Conservation (phyloP, 1,140 invertebrate genomes). For the Aradophagus sp. region DNA sequence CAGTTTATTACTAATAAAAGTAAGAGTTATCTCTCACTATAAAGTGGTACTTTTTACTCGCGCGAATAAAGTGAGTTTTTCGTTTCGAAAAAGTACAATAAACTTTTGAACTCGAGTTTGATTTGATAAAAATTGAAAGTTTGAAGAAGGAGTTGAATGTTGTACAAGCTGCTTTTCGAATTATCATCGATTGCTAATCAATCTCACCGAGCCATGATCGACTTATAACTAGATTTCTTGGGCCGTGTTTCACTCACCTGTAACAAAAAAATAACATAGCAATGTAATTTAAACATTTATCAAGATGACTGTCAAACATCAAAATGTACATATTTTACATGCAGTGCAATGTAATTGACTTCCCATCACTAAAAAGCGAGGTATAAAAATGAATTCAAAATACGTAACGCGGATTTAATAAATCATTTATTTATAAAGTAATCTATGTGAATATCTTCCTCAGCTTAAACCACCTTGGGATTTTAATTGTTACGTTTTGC, state of each 20-base stretch:
- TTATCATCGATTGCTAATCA: slow-evolving; percentile 7
- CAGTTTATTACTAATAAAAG: slow-evolving; percentile 11
- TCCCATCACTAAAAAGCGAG: slow-evolving; percentile 29
- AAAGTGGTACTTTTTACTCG: no score
- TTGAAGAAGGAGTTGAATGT: no score
- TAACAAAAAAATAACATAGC: slow-evolving; percentile 20
- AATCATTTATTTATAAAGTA: slow-evolving; percentile 19
- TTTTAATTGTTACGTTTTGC: no score
- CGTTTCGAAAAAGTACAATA: no score
- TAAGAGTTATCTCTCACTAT: no score
- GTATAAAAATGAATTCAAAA: slow-evolving; percentile 5
- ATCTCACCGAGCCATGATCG: slow-evolving; percentile 17
- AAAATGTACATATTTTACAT: slow-evolving; percentile 30
- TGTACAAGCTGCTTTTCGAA: neutral
- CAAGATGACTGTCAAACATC: slow-evolving; percentile 10
- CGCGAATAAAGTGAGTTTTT: no score
- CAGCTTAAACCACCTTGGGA: no score
- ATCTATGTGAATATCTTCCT: slow-evolving; percentile 28
- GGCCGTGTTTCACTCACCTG: slow-evolving; percentile 35
- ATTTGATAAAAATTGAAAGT: no score
- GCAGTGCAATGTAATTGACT: slow-evolving; percentile 32
- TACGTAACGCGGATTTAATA: slow-evolving; percentile 29
- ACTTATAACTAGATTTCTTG: slow-evolving; percentile 6
- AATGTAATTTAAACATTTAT: slow-evolving; percentile 31
- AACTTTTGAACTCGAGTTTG: no score